Evolutionary conservation across 2,797 vertebrate genomes (phyloP).

Genomic region (Poliocrania exsul): DNA sequence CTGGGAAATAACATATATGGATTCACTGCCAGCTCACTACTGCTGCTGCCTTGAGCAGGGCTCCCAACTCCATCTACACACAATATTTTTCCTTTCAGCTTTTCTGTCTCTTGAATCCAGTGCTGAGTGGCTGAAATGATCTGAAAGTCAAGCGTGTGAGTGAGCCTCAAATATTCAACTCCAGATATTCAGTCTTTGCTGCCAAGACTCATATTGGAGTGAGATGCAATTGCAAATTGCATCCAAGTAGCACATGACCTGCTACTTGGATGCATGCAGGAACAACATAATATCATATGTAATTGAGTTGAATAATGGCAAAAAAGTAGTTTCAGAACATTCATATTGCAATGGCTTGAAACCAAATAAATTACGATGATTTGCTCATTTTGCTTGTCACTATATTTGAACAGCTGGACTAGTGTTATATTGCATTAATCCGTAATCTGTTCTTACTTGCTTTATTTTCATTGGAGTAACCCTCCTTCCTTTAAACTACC

Average conservation of each 20-base stretch:
- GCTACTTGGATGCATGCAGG: background rate
- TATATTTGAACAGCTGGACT: background rate
- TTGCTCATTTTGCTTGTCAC: background rate
- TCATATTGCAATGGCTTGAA: background rate
- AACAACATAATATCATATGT: background rate
- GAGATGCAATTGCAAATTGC: background rate
- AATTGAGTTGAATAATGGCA: slow-evolving; percentile 3
- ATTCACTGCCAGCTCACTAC: background rate
- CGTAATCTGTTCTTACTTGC: background rate
- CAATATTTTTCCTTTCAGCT: background rate
- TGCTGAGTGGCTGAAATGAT: background rate
- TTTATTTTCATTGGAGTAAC: background rate
- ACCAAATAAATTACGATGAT: background rate
- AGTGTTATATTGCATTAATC: background rate
- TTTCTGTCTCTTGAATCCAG: background rate
- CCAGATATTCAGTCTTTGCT: background rate
- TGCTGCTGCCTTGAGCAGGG: background rate
- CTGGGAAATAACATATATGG: background rate
- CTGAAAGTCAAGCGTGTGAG: background rate
- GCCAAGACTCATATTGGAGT: background rate
- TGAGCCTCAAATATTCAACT: background rate
- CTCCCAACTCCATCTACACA: background rate
- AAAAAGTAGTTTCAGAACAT: background rate
- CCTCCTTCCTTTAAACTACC: background rate
- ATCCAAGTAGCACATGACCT: no score